A percentile compares a stretch with the other conserved stretches of the same genome.
phyloP scores from a whole-genome alignment of 2,888 invertebrate species.

The Pandemis heparana region DNA sequence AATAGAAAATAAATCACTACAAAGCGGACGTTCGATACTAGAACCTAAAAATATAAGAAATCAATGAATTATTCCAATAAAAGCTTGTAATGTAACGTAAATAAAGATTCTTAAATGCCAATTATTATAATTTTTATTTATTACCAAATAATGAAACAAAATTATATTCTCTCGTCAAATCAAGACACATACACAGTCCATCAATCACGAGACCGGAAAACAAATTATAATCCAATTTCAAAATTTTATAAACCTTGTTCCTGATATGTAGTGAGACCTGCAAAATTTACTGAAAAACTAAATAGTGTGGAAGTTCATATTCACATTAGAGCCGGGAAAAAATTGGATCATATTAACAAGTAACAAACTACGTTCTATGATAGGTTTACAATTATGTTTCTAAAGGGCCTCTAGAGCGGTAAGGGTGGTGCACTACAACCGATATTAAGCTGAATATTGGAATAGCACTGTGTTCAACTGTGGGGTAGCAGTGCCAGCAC shows the following conservation, averaged over 20 bases:
- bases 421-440: conserved; percentile 24
- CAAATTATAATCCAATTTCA: conserved; percentile 57
- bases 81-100: conserved; percentile 39
- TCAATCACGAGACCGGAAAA: conserved; percentile 69
- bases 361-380: conserved; percentile 19
- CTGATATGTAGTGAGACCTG: conserved; percentile 84
- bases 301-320: conserved; percentile 76
- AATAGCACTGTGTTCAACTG: conserved; percentile 7
- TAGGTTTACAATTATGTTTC: not conserved
- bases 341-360: not conserved
- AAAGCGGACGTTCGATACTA: conserved; percentile 35
- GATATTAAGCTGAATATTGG: conserved; percentile 9
- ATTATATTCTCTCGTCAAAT: conserved; percentile 52
- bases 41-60: conserved; percentile 23
- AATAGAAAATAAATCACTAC: conserved; percentile 18
- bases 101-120: conserved; percentile 51
- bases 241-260: conserved; percentile 80
- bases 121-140: conserved; percentile 48
- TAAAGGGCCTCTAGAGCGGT: conserved; percentile 11
- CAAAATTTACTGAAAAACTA: conserved; percentile 83
- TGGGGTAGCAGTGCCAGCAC: conserved; percentile 15
- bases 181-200: conserved; percentile 65
- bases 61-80: conserved; percentile 12
- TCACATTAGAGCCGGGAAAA: conserved; percentile 21
- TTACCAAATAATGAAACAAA: conserved; percentile 34